Evolutionary conservation across 2,797 vertebrate genomes (phyloP), one percentile per base, ranked within the genome.

Genomic region (Nyctibius grandis): DNA sequence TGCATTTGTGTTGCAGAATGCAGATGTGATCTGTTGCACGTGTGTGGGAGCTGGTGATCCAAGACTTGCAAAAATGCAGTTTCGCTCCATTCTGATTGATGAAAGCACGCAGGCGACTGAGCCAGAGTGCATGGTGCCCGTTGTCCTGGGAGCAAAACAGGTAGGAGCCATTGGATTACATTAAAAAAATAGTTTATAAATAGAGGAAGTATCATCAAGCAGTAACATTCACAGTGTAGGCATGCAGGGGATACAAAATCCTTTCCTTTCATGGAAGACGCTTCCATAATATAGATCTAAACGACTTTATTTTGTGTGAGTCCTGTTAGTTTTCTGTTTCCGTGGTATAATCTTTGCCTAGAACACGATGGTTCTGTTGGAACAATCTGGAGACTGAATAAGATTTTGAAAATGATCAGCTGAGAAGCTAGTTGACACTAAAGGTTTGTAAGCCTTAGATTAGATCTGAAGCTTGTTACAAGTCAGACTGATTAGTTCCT

Each of bases 61-160:
- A 4, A 98, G 99, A 5, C 98, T 99, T 38, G 99, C 99, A 64
- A 99, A 99, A 97, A 99, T 99, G 99, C 99, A 99, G 96, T 99
- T 99, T 96, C 99, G 99, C 60, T 99, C 99, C 96, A 99, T 99
- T 91, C 97, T 99, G 69, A 99, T 99, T 4, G 99, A 99, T 13
- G 99, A 99, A 90, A 99, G 99, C 98, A 99, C 99, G 1, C 99
- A 99, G 97, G 99, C 99, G 92, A 99, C 99, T 0, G 99, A 99
- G 96, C 99, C 99, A 0, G 99, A 99, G 97, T 99, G 99, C 87
- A 99, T 99, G 99, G 99, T 99, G 56, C 99, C 99, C 0, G 99
- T 99, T 29, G 99, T 99, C 15, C 98, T 99, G 12, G 99, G 99
- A 76, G 99, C 99, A 72, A 99, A 99, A 91, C 99, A 99, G 99